A percentile compares a stretch with the other conserved stretches of the same genome.
Conservation (phyloP, 1,140 invertebrate species). For the Stegodyphus dumicola region DNA sequence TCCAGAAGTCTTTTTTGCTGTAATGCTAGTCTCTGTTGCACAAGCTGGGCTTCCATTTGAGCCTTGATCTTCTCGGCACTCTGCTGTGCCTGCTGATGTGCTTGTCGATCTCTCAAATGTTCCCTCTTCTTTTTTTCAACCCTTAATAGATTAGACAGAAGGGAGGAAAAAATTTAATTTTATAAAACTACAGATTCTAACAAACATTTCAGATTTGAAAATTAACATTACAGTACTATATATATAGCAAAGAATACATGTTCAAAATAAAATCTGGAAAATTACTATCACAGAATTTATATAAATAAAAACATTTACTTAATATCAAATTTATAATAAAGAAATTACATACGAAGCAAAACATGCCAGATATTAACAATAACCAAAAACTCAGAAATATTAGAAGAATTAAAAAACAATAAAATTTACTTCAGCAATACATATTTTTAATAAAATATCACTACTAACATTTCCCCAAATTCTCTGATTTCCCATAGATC, state of each 20-base stretch:
- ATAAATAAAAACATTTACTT: too few relatives aligned
- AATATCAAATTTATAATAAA: too few relatives aligned
- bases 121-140: conserved; percentile 62
- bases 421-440: too few relatives aligned
- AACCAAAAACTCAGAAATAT: too few relatives aligned
- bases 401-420: too few relatives aligned
- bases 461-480: conserved; percentile 83
- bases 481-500: conserved; percentile 97
- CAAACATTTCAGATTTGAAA: background rate
- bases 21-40: conserved; percentile 85
- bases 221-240: background rate
- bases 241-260: background rate
- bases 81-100: conserved; percentile 60
- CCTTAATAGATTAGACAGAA: conserved; percentile 21
- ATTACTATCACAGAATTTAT: too few relatives aligned
- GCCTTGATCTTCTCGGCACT: conserved; percentile 85
- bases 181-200: background rate
- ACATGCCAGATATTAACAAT: too few relatives aligned
- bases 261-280: too few relatives aligned
- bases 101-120: conserved; percentile 57
- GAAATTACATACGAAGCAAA: too few relatives aligned
- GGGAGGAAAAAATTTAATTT: background rate
- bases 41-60: conserved; percentile 89
- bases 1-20: conserved; percentile 80
- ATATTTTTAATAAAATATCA: too few relatives aligned